phyloP scores from a whole-genome alignment of 2,113 vertebrate genomes.

The Emydocephalus ijimae region DNA sequence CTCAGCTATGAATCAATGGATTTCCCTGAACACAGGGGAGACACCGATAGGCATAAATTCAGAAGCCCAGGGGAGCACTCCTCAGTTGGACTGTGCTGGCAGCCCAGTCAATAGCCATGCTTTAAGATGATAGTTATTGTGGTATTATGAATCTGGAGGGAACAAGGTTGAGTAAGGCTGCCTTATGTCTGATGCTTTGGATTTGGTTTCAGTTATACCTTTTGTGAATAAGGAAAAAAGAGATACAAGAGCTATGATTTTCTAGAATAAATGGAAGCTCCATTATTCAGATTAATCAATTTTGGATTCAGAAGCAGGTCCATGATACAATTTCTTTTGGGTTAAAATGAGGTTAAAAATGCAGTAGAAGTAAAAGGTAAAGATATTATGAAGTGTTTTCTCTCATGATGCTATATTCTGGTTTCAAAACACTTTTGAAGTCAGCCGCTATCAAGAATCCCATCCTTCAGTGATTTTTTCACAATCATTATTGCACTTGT shows the following conservation, averaged over 20 bases:
- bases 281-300: background rate
- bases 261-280: background rate
- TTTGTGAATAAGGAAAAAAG: background rate
- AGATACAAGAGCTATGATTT: background rate
- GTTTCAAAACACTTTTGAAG: background rate
- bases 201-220: background rate
- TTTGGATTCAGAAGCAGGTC: background rate
- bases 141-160: background rate
- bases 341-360: background rate
- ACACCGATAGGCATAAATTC: background rate
- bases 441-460: too few species aligned
- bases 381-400: background rate
- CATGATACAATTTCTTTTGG: background rate
- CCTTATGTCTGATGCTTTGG: background rate
- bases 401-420: too few species aligned
- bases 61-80: background rate
- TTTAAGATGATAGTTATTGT: background rate
- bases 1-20: background rate
- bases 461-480: background rate
- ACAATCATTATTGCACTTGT: background rate
- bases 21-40: background rate
- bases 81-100: background rate
- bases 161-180: background rate
- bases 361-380: background rate
- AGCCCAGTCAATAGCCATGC: background rate